These are phyloP conservation scores for Catharus ustulatus DNA, from an alignment of 2,797 vertebrate species.

Conservation along the genomic window DNA sequence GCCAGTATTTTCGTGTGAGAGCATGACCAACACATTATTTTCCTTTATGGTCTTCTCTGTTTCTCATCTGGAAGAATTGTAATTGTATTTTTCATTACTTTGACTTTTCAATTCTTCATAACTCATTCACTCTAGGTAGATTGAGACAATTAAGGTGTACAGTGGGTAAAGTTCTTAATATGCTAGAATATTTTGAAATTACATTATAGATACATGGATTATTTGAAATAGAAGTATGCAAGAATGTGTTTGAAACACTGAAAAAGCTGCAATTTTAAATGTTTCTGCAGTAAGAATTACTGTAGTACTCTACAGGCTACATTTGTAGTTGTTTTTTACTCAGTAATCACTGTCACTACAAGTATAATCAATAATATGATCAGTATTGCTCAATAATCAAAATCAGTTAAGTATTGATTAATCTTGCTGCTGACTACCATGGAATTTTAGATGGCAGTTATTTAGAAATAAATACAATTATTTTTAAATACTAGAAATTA, in stretches of 20 bases:
- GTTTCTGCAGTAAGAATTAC: not conserved
- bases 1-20: not conserved
- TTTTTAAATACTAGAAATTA: not conserved
- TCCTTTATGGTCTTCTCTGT: not conserved
- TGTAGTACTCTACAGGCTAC: not conserved
- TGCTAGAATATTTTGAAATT: not conserved
- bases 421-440: not conserved
- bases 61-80: not conserved
- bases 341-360: not conserved
- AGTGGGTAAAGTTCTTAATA: not conserved
- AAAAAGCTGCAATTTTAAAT: not conserved
- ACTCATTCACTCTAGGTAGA: not conserved
- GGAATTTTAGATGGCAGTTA: not conserved
- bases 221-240: not conserved
- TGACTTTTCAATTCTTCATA: not conserved
- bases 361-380: not conserved
- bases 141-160: not conserved
- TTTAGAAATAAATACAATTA: not conserved
- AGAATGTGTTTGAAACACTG: not conserved
- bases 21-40: not conserved
- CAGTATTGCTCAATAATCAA: not conserved
- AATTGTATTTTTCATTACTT: not conserved
- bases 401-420: not conserved
- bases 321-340: not conserved
- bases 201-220: not conserved